Evolutionary conservation across 2,113 vertebrate species (phyloP), one percentile per base, ranked within the genome.

Genomic region (Pseudorasbora parva): DNA sequence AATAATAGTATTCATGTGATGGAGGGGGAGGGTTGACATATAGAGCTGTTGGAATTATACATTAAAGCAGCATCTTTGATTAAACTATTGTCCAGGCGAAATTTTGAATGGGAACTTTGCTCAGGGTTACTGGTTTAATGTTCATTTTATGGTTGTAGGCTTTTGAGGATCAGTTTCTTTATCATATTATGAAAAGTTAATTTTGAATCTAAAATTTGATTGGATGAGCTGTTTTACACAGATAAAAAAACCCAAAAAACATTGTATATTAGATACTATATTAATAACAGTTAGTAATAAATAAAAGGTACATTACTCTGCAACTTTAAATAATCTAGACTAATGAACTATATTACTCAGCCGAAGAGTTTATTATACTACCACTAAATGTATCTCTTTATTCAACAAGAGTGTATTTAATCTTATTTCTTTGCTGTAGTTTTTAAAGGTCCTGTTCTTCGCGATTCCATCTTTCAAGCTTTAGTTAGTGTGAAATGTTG

Each of bases 51-150:
- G 51, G n/a, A 47, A 68, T 83, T 62, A 64, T 82, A 30, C 25
- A 33, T 73, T 78, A 93, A 90, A 91, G 90, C 54, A 75, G 87
- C 81, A 80, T 81, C 87, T 87, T 86, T 86, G 27, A 75, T 54
- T 25, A 83, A 73, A 4, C 51, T 25, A 14, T 15, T 30, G 59
- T 78, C 43, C 47, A 45, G 49, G 69, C 33, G 57, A 81, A 27
- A 56, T 76, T 37, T 47, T 14, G 12, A 66, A 69, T n/a, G 9
- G 54, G 12, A 41, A 77, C 57, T 60, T 72, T 69, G 47, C 37
- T 27, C 51, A 17, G 56, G 84, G 64, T 71, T 69, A 23, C 30
- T 11, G 8, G 19, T 68, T 68, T 41, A 68, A 4, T 33, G 8
- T 33, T 4, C 2, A 19, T 66, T 6, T 30, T 73, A 27, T 86